Evolutionary conservation across 2,113 vertebrate species (phyloP), one percentile per base, ranked within the genome.

Genomic region (Clupea harengus): DNA sequence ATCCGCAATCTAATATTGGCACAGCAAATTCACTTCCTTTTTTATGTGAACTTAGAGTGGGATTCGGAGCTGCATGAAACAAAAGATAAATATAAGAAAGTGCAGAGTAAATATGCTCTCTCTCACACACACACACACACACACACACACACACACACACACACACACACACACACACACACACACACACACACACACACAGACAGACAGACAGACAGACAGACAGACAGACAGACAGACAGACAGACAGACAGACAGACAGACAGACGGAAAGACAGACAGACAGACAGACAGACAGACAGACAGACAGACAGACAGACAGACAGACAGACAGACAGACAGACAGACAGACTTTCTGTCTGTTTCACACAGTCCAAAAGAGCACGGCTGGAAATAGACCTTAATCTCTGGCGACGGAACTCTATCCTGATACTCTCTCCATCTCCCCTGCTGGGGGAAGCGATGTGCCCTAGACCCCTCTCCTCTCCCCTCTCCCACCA

Each of bases 181-280:
- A 45, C 52, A 47, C 45, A 17, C 80, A 6, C 52, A 44, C 78
- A 18, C 81, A n/a, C 54, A 82, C 80, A 45, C 78, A 64, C 32
- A 85, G 72, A 32, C 11, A 85, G 13, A 52, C 64, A 52, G 72
- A 54, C 10, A 7, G 44, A 54, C 13, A 86, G 25, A 86, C 28
- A 32, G 47, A 49, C 46, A 25, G 13, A 11, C 46, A 6, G 46
- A 52, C 81, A 82, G 81, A 45, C 84, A n/a, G 25, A 13, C 49
- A 84, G 28, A 25, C 87, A 82, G 13, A 32, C 87, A 80, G 49
- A 83, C 67, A 83, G 64, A 80, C 83, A 82, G 44, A 54, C 13
- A 86, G 25, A 86, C 28, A 32, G 47, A 80, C 81, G 78, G 81
- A 45, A 81, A 46, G 20, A 49, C 44, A 8, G 9, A 28, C 57